Base-by-base conservation (phyloP, 35 echinoderm and acorn worm species). In the Patiria miniata region DNA sequence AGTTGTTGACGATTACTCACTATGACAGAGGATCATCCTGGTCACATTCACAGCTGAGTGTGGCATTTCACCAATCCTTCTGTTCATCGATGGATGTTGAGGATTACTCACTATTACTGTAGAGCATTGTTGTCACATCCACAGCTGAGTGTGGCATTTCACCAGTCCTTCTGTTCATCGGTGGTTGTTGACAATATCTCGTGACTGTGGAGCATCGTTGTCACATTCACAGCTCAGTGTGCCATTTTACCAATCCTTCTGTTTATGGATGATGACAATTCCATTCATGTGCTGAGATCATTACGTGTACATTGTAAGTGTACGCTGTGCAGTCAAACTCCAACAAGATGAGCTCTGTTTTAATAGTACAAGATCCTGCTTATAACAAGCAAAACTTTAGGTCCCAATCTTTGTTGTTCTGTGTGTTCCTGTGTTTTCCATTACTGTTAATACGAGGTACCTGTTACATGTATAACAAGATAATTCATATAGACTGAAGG, bases 321-420 rank as follows among this genome's bases (percentile, higher is more conserved):
- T n/a, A n/a, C n/a, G n/a, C n/a, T n/a, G n/a, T n/a, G n/a, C n/a
- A n/a, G n/a, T n/a, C n/a, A n/a, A n/a, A n/a, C n/a, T n/a, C n/a
- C n/a, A n/a, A n/a, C n/a, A n/a, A 54, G 52, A 54, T 54, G 52
- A 54, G 52, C 52, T 54, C 52, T 54, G 52, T 54, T 54, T 54
- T 54, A 54, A 54, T 54, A 54, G 52, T 54, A 54, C 52, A 54
- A 54, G 52, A n/a, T n/a, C n/a, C n/a, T n/a, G n/a, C n/a, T n/a
- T n/a, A n/a, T n/a, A n/a, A n/a, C n/a, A n/a, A n/a, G n/a, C n/a
- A n/a, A n/a, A n/a, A n/a, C n/a, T n/a, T n/a, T n/a, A n/a, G n/a
- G n/a, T n/a, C n/a, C n/a, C n/a, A n/a, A n/a, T n/a, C n/a, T n/a
- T n/a, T n/a, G n/a, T n/a, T n/a, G n/a, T n/a, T n/a, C n/a, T n/a